Evolutionary conservation across 2,888 invertebrate genomes (phyloP).

Genomic region (Scaeva pyrastri): DNA sequence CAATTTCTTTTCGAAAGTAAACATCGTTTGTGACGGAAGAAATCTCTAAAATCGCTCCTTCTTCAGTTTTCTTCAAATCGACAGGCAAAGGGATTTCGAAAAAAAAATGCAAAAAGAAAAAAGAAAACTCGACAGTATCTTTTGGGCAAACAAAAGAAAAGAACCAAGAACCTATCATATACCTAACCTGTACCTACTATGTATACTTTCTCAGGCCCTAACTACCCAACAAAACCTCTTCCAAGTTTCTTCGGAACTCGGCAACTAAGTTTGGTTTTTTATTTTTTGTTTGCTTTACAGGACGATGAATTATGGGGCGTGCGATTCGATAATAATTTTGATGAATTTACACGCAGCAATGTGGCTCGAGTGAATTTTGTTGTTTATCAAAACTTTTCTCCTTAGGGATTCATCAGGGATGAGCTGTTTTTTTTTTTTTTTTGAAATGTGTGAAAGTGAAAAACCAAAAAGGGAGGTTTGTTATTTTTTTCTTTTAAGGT

Average conservation of each 20-base stretch:
- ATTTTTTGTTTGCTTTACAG: neutral
- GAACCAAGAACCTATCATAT: neutral
- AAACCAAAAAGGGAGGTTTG: neutral
- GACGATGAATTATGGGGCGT: conserved; percentile 61
- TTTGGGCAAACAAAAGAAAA: conserved; percentile 31
- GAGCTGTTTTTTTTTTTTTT: neutral
- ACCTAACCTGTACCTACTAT: no score
- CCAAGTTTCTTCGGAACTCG: conserved; percentile 50
- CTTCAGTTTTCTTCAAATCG: conserved; percentile 1
- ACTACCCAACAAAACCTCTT: neutral
- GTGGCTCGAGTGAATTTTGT: conserved; percentile 63
- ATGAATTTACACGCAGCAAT: conserved; percentile 69
- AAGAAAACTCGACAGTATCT: conserved; percentile 43
- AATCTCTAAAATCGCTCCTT: conserved; percentile 41
- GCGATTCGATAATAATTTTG: conserved; percentile 72
- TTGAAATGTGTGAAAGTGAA: neutral
- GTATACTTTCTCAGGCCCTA: neutral
- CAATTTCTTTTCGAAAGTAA: conserved; percentile 70
- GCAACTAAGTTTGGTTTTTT: conserved; percentile 62
- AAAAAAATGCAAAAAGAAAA: conserved; percentile 3
- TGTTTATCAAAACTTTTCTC: conserved; percentile 63
- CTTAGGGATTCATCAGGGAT: conserved; percentile 31
- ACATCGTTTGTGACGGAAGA: conserved; percentile 70
- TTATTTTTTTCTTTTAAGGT: neutral
- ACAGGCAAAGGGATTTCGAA: neutral